phyloP scores from a whole-genome alignment of 2,888 invertebrate genomes.

The Polydrusus tereticollis region DNA sequence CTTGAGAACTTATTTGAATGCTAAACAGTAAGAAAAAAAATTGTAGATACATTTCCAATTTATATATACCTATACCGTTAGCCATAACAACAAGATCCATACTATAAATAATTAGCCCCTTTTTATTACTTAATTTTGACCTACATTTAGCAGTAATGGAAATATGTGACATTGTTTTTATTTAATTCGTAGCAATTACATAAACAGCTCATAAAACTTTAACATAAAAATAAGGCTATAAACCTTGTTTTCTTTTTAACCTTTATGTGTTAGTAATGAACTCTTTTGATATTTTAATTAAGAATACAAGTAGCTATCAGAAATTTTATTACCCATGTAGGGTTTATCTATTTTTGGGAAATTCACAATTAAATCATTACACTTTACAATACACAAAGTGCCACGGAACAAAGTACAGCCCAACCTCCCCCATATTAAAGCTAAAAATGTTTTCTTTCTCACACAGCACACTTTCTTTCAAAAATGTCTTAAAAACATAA shows the following conservation, averaged over 20 bases:
- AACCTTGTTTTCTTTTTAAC: conserved; percentile 4
- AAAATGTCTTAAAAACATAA: too few species aligned
- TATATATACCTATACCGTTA: not conserved
- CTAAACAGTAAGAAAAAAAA: not conserved
- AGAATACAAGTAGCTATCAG: not conserved
- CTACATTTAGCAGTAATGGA: not conserved
- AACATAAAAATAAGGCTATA: conserved; percentile 11
- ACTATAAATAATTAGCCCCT: not conserved
- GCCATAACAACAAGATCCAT: not conserved
- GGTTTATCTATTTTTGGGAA: too few species aligned
- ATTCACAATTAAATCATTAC: too few species aligned
- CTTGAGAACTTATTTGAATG: too few species aligned
- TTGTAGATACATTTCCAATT: not conserved
- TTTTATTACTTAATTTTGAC: not conserved
- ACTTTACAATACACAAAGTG: too few species aligned
- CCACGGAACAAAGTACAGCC: too few species aligned
- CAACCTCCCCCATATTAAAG: too few species aligned
- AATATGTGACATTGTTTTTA: conserved; percentile 1
- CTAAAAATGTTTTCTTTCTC: too few species aligned
- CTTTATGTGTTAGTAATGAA: conserved; percentile 2
- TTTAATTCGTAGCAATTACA: not conserved
- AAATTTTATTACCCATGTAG: not conserved
- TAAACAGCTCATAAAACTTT: conserved; percentile 6
- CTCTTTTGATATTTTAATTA: not conserved
- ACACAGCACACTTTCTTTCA: too few species aligned